phyloP scores from a whole-genome alignment of 2,888 invertebrate species.

The Cantharis rufa region DNA sequence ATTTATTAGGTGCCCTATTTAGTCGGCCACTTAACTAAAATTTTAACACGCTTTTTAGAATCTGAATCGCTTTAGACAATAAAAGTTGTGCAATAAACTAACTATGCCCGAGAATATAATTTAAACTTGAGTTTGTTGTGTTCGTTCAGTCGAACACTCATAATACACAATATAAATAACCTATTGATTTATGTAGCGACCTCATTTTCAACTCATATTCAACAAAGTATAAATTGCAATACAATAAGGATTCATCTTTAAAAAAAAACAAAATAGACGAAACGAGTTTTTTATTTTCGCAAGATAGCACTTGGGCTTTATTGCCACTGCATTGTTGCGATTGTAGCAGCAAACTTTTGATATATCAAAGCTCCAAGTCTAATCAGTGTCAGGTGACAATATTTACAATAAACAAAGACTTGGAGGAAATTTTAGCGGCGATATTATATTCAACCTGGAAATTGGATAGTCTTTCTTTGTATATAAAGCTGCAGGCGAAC shows the following conservation, averaged over 20 bases:
- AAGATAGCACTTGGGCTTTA: too few relatives aligned
- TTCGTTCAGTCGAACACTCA: slow-evolving; percentile 16
- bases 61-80: neutral
- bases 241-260: neutral
- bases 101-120: neutral
- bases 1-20: neutral
- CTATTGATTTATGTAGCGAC: slow-evolving; percentile 13
- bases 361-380: neutral
- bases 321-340: neutral
- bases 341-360: neutral
- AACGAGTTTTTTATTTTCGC: too few relatives aligned
- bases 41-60: neutral
- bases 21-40: neutral
- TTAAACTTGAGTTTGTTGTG: slow-evolving; percentile 10
- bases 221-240: neutral
- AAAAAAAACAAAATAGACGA: too few relatives aligned
- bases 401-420: neutral
- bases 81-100: neutral
- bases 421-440: neutral
- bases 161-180: slow-evolving; percentile 18
- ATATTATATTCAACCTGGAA: neutral
- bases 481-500: neutral
- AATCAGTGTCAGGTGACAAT: neutral
- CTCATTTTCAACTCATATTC: neutral
- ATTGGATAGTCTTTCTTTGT: neutral